Conservation (phyloP, 1,140 invertebrate species). For the Chironomus striatipennis region DNA sequence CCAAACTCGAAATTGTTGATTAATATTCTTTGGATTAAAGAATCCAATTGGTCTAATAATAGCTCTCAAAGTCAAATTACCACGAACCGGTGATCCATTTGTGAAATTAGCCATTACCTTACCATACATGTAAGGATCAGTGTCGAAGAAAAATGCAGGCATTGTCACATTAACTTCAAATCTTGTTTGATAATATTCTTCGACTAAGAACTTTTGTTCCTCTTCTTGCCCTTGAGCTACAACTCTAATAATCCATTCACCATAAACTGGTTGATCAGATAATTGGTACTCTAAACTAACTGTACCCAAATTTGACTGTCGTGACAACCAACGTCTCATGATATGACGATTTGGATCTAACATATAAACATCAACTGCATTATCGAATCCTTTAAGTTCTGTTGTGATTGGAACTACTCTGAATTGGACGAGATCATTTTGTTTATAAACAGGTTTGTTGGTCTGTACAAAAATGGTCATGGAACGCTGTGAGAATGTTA, state of each 20-base stretch:
- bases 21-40: constrained; percentile 41
- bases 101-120: constrained; percentile 90
- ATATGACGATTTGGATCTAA: constrained; percentile 76
- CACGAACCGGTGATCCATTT: constrained; percentile 69
- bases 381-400: constrained; percentile 75
- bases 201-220: constrained; percentile 76
- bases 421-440: constrained; percentile 80
- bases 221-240: constrained; percentile 81
- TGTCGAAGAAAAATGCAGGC: constrained; percentile 85
- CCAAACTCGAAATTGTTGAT: constrained; percentile 38
- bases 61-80: constrained; percentile 78
- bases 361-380: constrained; percentile 83
- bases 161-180: constrained; percentile 94
- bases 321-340: constrained; percentile 82
- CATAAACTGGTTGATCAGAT: constrained; percentile 84
- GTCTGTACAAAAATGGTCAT: constrained; percentile 94
- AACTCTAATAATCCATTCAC: constrained; percentile 84
- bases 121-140: constrained; percentile 71
- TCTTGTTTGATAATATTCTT: constrained; percentile 90
- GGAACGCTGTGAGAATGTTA: constrained; percentile 76
- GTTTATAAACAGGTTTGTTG: constrained; percentile 92
- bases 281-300: constrained; percentile 84
- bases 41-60: constrained; percentile 60
- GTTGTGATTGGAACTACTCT: constrained; percentile 84
- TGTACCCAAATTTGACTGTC: constrained; percentile 76